Evolutionary conservation across 1,140 invertebrate species (phyloP).

Genomic region (Sarcophaga bullata): DNA sequence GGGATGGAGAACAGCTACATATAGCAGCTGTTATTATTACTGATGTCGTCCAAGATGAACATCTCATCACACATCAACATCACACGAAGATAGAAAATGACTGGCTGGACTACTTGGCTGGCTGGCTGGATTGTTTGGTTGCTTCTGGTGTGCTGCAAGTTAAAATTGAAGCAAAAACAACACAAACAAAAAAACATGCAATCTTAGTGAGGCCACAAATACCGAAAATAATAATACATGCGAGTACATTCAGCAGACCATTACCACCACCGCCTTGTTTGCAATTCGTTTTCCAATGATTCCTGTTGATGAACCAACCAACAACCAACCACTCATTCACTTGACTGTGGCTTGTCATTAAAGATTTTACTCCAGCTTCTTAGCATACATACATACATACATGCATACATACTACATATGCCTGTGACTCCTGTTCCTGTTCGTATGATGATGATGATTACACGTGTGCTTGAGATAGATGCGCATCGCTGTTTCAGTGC

Average conservation of each 20-base stretch:
- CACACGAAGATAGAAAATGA: conserved; percentile 32
- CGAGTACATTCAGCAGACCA: conserved; percentile 35
- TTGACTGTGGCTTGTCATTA: conserved; percentile 16
- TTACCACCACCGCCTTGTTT: conserved; percentile 39
- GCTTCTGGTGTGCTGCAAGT: background rate
- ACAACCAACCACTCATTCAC: conserved; percentile 15
- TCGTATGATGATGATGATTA: background rate
- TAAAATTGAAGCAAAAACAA: background rate
- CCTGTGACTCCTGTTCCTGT: background rate
- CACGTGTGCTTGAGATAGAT: background rate
- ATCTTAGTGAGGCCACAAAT: background rate
- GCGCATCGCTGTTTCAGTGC: background rate
- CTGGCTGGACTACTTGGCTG: background rate
- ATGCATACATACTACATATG: too few species aligned
- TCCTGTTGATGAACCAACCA: conserved; percentile 12
- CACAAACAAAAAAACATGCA: too few species aligned
- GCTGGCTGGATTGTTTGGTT: background rate
- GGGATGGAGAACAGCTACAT: background rate
- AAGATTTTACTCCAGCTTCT: conserved; percentile 29
- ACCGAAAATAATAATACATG: conserved; percentile 21
- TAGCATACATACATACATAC: background rate
- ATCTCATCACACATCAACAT: conserved; percentile 33
- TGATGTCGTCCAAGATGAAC: conserved; percentile 45
- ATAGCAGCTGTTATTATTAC: conserved; percentile 50
- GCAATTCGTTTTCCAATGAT: conserved; percentile 19